A percentile compares a stretch with the other conserved stretches of the same genome.
phyloP scores from a whole-genome alignment of 2,888 invertebrate genomes.

The Acrobasis repandana region DNA sequence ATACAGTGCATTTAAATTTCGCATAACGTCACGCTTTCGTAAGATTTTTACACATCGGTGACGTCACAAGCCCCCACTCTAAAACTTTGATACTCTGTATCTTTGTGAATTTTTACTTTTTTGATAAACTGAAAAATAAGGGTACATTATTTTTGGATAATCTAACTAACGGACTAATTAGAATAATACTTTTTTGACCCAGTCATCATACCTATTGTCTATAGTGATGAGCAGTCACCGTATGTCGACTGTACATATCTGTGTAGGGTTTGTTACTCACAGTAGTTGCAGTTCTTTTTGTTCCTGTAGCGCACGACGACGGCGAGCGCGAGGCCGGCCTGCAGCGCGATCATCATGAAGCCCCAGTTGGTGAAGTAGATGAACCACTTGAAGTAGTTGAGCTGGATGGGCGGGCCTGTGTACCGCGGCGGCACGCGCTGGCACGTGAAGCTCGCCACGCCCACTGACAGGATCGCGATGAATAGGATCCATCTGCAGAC shows the following conservation, averaged over 20 bases:
- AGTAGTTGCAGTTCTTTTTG: constrained; percentile 51
- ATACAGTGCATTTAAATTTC: too few relatives aligned
- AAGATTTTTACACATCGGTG: too few relatives aligned
- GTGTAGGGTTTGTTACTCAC: constrained; percentile 49
- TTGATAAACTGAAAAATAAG: too few relatives aligned
- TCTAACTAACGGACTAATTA: too few relatives aligned
- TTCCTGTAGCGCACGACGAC: constrained; percentile 74
- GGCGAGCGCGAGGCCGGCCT: constrained; percentile 80
- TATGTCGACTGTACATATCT: background rate
- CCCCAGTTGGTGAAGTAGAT: constrained; percentile 91
- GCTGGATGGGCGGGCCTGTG: constrained; percentile 58
- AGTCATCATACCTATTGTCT: too few relatives aligned
- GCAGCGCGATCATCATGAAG: constrained; percentile 80
- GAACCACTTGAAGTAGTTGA: constrained; percentile 84
- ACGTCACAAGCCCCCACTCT: too few relatives aligned
- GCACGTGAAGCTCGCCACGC: constrained; percentile 69
- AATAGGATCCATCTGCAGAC: constrained; percentile 79
- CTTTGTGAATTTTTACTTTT: too few relatives aligned
- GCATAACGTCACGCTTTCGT: too few relatives aligned
- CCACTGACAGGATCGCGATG: constrained; percentile 70
- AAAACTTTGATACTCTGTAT: too few relatives aligned
- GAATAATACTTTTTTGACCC: too few relatives aligned
- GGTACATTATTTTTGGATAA: too few relatives aligned
- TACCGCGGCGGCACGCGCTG: constrained; percentile 65
- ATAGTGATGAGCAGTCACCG: too few relatives aligned